These are phyloP conservation scores for Zoroaster sp. DNA, from an alignment of 53 echinoderm and acorn worm genomes.

Conservation along the genomic window DNA sequence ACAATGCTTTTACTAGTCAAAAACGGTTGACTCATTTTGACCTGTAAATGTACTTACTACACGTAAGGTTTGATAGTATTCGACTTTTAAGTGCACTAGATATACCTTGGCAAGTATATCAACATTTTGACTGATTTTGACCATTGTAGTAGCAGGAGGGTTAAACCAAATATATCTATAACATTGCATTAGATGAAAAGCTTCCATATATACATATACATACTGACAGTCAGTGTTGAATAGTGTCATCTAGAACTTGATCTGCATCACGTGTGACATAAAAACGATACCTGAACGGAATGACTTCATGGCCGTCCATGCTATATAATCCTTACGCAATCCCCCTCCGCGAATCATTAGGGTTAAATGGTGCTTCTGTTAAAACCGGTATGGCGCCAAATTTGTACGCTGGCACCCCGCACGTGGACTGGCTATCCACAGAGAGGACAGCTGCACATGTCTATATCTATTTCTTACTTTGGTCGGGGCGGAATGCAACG, in stretches of 20 bases:
- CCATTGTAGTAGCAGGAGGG: no score
- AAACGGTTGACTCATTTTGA: no score
- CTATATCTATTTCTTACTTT: constrained; percentile 7
- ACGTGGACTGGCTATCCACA: constrained; percentile 10
- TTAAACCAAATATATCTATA: no score
- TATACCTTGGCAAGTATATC: no score
- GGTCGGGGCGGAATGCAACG: not conserved
- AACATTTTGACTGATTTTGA: no score
- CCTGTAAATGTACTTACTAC: no score
- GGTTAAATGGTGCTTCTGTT: constrained; percentile 55
- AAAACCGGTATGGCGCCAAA: constrained; percentile 49
- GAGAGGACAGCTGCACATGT: constrained; percentile 52
- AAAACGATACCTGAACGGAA: not conserved
- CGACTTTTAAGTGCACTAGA: no score
- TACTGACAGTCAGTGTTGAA: not conserved
- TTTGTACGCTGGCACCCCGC: constrained; percentile 57
- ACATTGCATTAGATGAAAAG: no score
- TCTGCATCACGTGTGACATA: constrained; percentile 25
- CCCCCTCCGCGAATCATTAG: constrained; percentile 37
- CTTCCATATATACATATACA: not conserved
- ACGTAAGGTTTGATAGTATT: no score
- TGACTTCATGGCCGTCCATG: not conserved
- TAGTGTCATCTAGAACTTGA: not conserved
- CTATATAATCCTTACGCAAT: constrained; percentile 34
- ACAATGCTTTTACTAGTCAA: no score